Percentiles rank a stretch among this genome's conserved stretches.
phyloP scores from a whole-genome alignment of 2,113 vertebrate species.

The Nothobranchius furzeri region DNA sequence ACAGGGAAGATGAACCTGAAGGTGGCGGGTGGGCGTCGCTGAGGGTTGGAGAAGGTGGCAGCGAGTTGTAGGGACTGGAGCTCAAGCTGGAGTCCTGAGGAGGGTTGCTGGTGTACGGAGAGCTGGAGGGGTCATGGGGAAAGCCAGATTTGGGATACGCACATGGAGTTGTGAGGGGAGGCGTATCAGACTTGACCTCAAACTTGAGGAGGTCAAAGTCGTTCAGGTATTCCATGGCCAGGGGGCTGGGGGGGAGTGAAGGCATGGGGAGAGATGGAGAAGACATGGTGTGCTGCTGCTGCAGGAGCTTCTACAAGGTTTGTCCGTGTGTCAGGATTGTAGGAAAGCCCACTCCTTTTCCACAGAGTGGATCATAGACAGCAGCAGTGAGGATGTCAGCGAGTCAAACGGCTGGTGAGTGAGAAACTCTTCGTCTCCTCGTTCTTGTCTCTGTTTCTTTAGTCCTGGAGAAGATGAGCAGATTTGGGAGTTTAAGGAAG shows the following conservation, averaged over 20 bases:
- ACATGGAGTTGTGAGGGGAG: constrained; percentile 86
- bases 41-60: constrained; percentile 95
- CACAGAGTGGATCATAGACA: constrained; percentile 63
- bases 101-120: constrained; percentile 85
- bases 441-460: constrained; percentile 43
- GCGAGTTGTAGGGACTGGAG: constrained; percentile 96
- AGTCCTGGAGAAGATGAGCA: constrained; percentile 52
- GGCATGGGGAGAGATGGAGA: constrained; percentile 76
- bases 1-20: constrained; percentile 76
- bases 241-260: constrained; percentile 91
- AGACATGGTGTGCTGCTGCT: constrained; percentile 67
- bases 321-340: constrained; percentile 56
- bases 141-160: constrained; percentile 74
- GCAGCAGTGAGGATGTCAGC: constrained; percentile 36
- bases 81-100: constrained; percentile 92
- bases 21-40: constrained; percentile 87
- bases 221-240: constrained; percentile 99
- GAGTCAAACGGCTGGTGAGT: constrained; percentile 25
- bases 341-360: constrained; percentile 38
- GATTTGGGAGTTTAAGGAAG: not conserved
- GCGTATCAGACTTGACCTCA: constrained; percentile 91
- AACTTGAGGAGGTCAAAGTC: constrained; percentile 99
- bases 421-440: constrained; percentile 23
- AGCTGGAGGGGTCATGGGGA: constrained; percentile 63
- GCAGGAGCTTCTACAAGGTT: constrained; percentile 32